A percentile compares a stretch with the other conserved stretches of the same genome.
phyloP scores from a whole-genome alignment of 37 sponge, comb jelly and placozoan species.

The Beroe ovata region DNA sequence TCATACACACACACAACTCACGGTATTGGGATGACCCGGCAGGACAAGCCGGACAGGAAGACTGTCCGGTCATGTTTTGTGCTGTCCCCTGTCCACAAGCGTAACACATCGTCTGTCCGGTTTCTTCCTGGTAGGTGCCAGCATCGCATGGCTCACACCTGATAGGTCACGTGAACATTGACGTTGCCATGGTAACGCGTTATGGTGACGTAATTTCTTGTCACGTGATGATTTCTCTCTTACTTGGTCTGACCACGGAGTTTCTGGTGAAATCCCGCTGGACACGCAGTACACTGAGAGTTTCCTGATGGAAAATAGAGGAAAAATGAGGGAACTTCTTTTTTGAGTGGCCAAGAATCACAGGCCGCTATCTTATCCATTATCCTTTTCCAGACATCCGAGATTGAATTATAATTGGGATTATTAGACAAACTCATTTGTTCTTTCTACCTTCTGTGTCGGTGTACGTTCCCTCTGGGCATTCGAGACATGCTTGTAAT shows the following conservation, averaged over 20 bases:
- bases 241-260: neutral
- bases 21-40: neutral
- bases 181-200: too few species aligned
- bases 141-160: too few species aligned
- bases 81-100: neutral
- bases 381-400: too few species aligned
- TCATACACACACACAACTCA: too few species aligned
- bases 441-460: neutral
- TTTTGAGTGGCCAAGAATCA: too few species aligned
- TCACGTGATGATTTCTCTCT: too few species aligned
- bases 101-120: slow-evolving; percentile 15
- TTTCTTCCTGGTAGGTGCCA: neutral
- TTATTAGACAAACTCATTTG: too few species aligned
- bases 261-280: neutral
- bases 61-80: slow-evolving; percentile 4
- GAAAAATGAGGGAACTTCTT: too few species aligned
- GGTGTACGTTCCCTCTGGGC: neutral
- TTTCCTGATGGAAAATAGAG: slow-evolving; percentile 12
- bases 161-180: too few species aligned
- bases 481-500: neutral
- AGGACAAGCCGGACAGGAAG: neutral
- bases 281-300: neutral
- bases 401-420: too few species aligned
- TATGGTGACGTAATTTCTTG: too few species aligned
- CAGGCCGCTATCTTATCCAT: too few species aligned